Evolutionary conservation across 2,797 vertebrate species (phyloP).

Genomic region (Rhadinocentrus ornatus): DNA sequence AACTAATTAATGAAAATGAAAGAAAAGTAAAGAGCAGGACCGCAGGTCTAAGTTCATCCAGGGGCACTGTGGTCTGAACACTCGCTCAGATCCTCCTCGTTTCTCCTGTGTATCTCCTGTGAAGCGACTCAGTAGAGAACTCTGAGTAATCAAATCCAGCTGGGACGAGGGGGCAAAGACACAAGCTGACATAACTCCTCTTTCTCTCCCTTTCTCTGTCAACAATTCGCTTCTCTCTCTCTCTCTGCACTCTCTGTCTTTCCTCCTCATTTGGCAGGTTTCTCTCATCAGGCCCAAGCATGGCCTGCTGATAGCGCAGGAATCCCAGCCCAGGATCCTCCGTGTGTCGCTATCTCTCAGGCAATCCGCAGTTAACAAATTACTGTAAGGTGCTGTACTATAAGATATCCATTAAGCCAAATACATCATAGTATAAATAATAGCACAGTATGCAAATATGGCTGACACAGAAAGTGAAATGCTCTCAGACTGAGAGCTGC

Average conservation of each 20-base stretch:
- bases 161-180: constrained; percentile 69
- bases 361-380: constrained; percentile 20
- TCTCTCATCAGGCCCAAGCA: constrained; percentile 66
- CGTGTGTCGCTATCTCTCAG: constrained; percentile 41
- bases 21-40: neutral
- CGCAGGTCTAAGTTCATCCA: constrained; percentile 11
- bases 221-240: constrained; percentile 51
- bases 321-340: constrained; percentile 56
- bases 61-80: constrained; percentile 28
- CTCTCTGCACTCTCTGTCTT: constrained; percentile 26
- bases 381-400: constrained; percentile 39
- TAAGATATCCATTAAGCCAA: constrained; percentile 41
- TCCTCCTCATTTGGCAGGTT: constrained; percentile 69
- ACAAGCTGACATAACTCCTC: constrained; percentile 65
- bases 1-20: constrained; percentile 16
- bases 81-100: constrained; percentile 26
- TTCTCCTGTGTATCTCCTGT: constrained; percentile 21
- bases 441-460: constrained; percentile 14
- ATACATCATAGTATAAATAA: constrained; percentile 14
- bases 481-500: constrained; percentile 31
- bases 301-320: constrained; percentile 64
- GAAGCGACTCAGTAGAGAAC: constrained; percentile 48
- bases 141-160: constrained; percentile 73
- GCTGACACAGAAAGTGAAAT: constrained; percentile 11
- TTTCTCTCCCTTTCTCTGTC: constrained; percentile 65